These are phyloP conservation scores for Marronus borbonicus DNA, from an alignment of 2,888 invertebrate species.

Conservation along the genomic window DNA sequence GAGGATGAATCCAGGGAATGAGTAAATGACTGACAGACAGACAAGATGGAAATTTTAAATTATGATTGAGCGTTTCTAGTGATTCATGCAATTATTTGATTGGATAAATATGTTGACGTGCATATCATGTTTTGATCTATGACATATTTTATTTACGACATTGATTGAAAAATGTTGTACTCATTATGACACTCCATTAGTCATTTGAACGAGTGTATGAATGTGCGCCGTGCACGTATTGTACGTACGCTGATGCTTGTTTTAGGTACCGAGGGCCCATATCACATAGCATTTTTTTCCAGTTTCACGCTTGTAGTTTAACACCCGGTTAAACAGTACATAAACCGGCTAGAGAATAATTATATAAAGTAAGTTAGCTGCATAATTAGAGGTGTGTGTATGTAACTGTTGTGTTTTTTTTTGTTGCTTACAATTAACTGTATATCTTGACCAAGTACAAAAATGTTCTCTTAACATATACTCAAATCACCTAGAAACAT, in stretches of 20 bases:
- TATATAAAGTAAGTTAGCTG: no score
- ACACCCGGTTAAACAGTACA: not conserved
- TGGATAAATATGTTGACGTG: constrained; percentile 55
- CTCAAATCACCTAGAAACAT: no score
- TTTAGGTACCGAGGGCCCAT: not conserved
- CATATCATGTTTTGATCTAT: constrained; percentile 57
- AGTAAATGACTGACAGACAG: constrained; percentile 47
- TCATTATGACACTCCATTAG: constrained; percentile 53
- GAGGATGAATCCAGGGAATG: constrained; percentile 32
- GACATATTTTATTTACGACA: constrained; percentile 61
- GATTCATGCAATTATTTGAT: constrained; percentile 57
- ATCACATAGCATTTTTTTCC: not conserved
- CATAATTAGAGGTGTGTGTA: no score
- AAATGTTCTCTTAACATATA: no score
- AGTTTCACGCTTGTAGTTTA: not conserved
- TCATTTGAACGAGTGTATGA: constrained; percentile 46
- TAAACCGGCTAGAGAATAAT: not conserved
- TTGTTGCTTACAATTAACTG: no score
- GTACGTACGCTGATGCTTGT: not conserved
- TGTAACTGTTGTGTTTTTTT: no score
- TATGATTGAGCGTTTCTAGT: constrained; percentile 57
- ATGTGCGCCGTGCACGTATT: not conserved
- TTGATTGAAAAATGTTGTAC: constrained; percentile 62
- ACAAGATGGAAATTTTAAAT: constrained; percentile 57
- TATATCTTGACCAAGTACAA: no score